Base-by-base conservation (phyloP, 2,888 invertebrate species). In the Volucella zonaria region DNA sequence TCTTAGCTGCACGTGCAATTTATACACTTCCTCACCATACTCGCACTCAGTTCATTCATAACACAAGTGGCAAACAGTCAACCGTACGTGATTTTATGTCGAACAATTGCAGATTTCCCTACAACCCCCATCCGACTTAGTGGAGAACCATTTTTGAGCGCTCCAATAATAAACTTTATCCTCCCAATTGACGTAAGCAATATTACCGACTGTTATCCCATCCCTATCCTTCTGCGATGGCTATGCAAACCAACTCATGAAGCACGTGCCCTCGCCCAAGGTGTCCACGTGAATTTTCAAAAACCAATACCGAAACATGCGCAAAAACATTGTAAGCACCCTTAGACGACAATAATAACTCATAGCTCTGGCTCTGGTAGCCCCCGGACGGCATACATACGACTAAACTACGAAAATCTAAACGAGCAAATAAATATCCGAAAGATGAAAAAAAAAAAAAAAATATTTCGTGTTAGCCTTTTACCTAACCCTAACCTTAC, bases 211-310 rank as follows among this genome's bases (percentile, higher is more conserved):
- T 18, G 18, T 40, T 15, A 38, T 49, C 42, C 42, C n/a, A 56
- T 18, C 12, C 47, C 64, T n/a, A 51, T 42, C 47, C 58, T 45
- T 43, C n/a, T 10, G 2, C 15, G 14, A 23, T n/a, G 18, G 47
- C 54, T 68, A 67, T 51, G 49, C 52, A 67, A 75, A 66, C 66
- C 47, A 43, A 43, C 43, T 40, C 42, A 38, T 51, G 31, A 31
- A 77, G 61, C 77, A 77, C 77, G 77, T 77, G 77, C 54, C 61
- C 68, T 42, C 70, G 47, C 45, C 15, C 54, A 62, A 54, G 62
- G 40, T 54, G 15, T 62, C 61, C 77, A 77, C 77, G 77, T 77
- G 77, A 77, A 77, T 56, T 18, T 31, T 18, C 31, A 77, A 67
- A 68, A 68, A 54, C 51, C 8, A 9, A 49, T n/a, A 23, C n/a